Evolutionary conservation across 2,888 invertebrate genomes (phyloP).

Genomic region (Himalopsyche tibetana): DNA sequence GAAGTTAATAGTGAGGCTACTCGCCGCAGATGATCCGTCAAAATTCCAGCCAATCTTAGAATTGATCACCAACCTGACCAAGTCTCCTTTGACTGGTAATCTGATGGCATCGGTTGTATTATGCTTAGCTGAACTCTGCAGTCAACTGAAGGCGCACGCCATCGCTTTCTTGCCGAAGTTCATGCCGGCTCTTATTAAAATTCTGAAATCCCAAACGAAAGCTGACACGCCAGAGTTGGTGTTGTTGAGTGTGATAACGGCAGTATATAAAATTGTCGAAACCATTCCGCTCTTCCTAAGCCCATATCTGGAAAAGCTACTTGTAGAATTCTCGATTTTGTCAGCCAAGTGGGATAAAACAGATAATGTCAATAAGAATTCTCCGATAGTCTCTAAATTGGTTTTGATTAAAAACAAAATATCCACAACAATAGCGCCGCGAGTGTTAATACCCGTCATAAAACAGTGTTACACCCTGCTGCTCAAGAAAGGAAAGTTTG

Average conservation of each 20-base stretch:
- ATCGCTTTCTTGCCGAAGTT: conserved; percentile 86
- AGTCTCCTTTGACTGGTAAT: conserved; percentile 76
- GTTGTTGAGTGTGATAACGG: conserved; percentile 85
- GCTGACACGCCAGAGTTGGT: conserved; percentile 79
- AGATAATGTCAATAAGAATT: conserved; percentile 75
- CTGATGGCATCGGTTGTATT: conserved; percentile 85
- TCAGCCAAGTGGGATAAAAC: conserved; percentile 74
- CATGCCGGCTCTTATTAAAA: conserved; percentile 84
- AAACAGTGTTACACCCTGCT: conserved; percentile 81
- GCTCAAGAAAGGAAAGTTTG: conserved; percentile 77
- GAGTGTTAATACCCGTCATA: conserved; percentile 87
- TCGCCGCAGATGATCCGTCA: conserved; percentile 82
- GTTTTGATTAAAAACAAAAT: conserved; percentile 81
- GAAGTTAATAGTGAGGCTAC: conserved; percentile 86
- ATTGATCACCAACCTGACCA: conserved; percentile 80
- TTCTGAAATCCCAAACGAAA: conserved; percentile 80
- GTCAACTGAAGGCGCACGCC: conserved; percentile 85
- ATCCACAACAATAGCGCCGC: conserved; percentile 81
- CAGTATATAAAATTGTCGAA: conserved; percentile 88
- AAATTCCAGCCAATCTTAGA: conserved; percentile 84
- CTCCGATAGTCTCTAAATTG: conserved; percentile 78
- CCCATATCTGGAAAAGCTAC: conserved; percentile 86
- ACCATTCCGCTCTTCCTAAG: conserved; percentile 89
- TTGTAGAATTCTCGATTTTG: conserved; percentile 81
- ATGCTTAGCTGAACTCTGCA: conserved; percentile 87